phyloP scores from a whole-genome alignment of 2,113 vertebrate genomes.

The Solenodon paradoxus region DNA sequence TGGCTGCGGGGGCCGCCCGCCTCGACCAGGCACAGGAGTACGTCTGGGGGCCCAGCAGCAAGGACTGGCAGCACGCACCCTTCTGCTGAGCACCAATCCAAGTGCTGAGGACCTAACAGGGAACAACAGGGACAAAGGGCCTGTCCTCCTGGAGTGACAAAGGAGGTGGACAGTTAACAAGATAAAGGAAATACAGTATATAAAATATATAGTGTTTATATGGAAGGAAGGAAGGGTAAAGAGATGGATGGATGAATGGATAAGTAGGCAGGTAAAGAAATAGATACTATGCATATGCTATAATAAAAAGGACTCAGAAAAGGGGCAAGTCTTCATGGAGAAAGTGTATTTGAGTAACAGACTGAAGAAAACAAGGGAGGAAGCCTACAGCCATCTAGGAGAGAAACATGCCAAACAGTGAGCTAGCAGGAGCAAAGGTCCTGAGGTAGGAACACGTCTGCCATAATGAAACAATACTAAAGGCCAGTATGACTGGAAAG shows the following conservation, averaged over 20 bases:
- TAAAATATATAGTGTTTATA: neutral
- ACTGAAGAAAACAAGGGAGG: neutral
- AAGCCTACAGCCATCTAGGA: neutral
- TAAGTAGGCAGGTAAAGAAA: too few species aligned
- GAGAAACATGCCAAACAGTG: too few species aligned
- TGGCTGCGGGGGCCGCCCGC: neutral
- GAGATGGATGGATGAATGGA: too few species aligned
- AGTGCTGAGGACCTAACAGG: neutral
- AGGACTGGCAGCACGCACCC: neutral
- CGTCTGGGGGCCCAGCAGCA: neutral
- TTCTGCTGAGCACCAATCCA: fast-evolving
- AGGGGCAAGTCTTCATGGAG: neutral
- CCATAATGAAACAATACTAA: neutral
- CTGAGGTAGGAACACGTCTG: too few species aligned
- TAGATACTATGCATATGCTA: too few species aligned
- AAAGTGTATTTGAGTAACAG: neutral
- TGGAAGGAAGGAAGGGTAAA: too few species aligned
- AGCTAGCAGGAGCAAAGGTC: too few species aligned
- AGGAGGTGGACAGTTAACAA: neutral
- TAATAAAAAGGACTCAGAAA: neutral
- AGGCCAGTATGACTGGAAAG: neutral
- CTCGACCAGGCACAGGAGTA: fast-evolving
- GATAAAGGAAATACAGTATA: neutral
- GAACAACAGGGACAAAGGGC: neutral
- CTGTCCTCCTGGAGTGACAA: neutral